Evolutionary conservation across 2,113 vertebrate species (phyloP), one percentile per base, ranked within the genome.

Genomic region (Cichladusa arquata): DNA sequence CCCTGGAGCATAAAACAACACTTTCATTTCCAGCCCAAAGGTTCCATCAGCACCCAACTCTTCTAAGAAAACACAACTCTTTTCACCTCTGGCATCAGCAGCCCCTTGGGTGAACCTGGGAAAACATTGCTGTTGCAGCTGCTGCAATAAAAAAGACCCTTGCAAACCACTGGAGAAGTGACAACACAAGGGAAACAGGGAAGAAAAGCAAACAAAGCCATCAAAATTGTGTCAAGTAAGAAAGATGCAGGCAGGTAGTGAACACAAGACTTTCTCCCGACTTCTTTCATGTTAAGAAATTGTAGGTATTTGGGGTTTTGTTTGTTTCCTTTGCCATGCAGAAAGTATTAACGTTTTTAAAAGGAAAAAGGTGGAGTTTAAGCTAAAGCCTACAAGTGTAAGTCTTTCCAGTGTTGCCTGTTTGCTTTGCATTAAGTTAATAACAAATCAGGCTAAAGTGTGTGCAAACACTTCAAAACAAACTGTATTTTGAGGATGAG

Each of bases 121-220:
- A 88, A 79, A 74, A 44, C n/a, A 67, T 3, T 0, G 0, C 36
- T 48, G 5, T 9, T 3, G 2, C 48, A 74, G 69, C 61, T 64
- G 34, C 60, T 71, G 60, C 10, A 50, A n/a, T 24, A 14, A 45
- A 66, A 34, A 42, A 34, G 47, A 86, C 44, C 45, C 34, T 53
- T 54, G 19, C 48, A 79, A 93, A 71, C 53, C 66, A 60, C 44
- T 8, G 26, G 48, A 79, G 44, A 93, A 17, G 14, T 14, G 66
- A 72, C 34, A 38, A 48, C 51, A 33, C 42, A 12, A 20, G 73
- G 65, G n/a, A 66, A 66, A 45, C 10, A 6, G 45, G 3, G 0
- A 44, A 5, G 50, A 34, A 76, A 61, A 57, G n/a, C 36, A 62
- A 91, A 65, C 2, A 4, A 81, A 81, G 29, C 42, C 50, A 62